Base-by-base conservation (phyloP, 2,888 invertebrate species). In the Timema podura region DNA sequence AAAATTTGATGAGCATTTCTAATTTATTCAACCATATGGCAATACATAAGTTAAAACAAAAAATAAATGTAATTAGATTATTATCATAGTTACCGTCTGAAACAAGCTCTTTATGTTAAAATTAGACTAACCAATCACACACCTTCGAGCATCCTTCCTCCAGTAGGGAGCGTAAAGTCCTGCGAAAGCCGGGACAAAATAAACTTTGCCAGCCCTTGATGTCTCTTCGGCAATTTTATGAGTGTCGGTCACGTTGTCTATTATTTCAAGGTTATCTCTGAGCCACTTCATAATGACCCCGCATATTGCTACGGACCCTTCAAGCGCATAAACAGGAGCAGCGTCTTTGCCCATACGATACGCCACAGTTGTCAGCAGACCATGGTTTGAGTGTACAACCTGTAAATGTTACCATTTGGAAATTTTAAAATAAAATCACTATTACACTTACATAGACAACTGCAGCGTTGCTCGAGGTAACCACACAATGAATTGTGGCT, bases 121-220 rank as follows among this genome's bases (percentile, higher is more conserved):
- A n/a, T n/a, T n/a, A n/a, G n/a, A n/a, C n/a, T n/a, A 11, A 11
- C 49, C 10, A 49, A 49, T 9, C 49, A 48, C 75, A 76, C 77
- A 87, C 85, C 89, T 94, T 79, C 95, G 85, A 0, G 96, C 95
- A 81, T 96, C 95, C 78, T 93, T 91, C 76, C 93, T 90, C 98
- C 98, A 98, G 81, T 97, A 91, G 0, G 98, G 98, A 70, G 98
- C 95, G 81, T 95, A 97, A 7, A 98, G 83, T 0, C 98, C 98
- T 74, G 95, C 94, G 83, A 98, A 97, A 7, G 97, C 97, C n/a
- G 98, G 97, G 10, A 98, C 96, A 82, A 98, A 97, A 80, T 92
- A 93, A 74, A 97, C 91, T 76, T 92, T 95, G 54, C 92, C 92
- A 0, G 87, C 85, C 76, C 83, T 83, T 66, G 83, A 83, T 0